Percentiles rank a stretch among this genome's conserved stretches.
Conservation (phyloP, 2,797 vertebrate species). For the Morelia viridis region DNA sequence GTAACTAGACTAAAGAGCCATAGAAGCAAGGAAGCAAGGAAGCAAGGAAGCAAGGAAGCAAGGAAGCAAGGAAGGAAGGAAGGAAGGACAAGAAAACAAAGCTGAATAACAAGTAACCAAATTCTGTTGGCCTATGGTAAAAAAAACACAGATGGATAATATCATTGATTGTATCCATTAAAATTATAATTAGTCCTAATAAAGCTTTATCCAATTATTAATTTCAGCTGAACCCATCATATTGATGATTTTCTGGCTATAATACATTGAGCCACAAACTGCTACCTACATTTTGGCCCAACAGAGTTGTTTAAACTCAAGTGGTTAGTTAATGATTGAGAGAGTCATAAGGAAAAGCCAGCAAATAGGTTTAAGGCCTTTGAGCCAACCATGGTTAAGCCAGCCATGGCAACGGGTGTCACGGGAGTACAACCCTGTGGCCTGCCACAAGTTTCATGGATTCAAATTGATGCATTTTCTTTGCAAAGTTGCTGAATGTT, state of each 20-base stretch:
- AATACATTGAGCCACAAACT: not conserved
- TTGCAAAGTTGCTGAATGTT: not conserved
- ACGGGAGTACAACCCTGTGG: not conserved
- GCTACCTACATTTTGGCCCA: not conserved
- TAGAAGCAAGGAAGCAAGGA: accelerated
- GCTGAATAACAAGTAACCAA: not conserved
- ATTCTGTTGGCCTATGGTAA: not conserved
- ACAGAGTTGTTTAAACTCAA: not conserved
- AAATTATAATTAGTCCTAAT: not conserved
- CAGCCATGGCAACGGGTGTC: not conserved
- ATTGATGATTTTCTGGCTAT: not conserved
- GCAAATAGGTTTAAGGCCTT: not conserved
- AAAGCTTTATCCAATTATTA: not conserved
- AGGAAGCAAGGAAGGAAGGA: no score
- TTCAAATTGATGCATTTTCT: not conserved
- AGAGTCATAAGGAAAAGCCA: not conserved
- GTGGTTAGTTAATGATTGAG: not conserved
- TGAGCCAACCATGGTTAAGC: not conserved
- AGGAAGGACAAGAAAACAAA: no score
- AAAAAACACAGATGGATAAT: not conserved
- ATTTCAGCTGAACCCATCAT: not conserved
- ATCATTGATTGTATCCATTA: not conserved
- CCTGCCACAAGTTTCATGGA: not conserved
- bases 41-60: no score
- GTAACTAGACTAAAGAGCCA: no score